Evolutionary conservation across 2,113 vertebrate genomes (phyloP), one percentile per base, ranked within the genome.

Genomic region (Coryphaenoides rupestris): DNA sequence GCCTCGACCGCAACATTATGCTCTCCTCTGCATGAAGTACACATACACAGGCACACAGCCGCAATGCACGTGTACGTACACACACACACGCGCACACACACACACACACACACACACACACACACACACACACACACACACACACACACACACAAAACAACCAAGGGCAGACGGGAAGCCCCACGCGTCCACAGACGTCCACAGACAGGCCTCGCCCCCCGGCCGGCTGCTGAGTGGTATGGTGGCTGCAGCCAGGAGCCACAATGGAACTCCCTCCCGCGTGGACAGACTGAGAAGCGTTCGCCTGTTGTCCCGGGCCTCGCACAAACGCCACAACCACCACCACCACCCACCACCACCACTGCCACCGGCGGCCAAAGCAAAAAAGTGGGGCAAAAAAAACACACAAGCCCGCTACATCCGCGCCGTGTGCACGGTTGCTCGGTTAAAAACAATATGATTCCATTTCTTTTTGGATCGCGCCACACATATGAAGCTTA

Each of bases 1-100:
- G 59, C 49, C 66, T 62, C 52, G 21, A 54, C 63, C 53, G 5
- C 76, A 76, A 62, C 64, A 69, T 21, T 21, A 53, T 66, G 63
- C 58, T 68, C 33, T 53, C 33, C 26, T 65, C 69, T 65, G 23
- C 28, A 65, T 55, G 21, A 73, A 66, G 33, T 55, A 61, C 54
- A 62, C 55, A 64, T 53, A 65, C 21, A 62, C 64, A 70, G 33
- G 33, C 33, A 40, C 33, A 40, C 33, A 40, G 13, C 33, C 33
- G 33, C 33, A 40, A 40, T 40, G 59, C 12, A 62, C 52, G 58
- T 28, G 21, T 56, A 46, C 24, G 3, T 22, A 46, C 62, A 7
- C 4, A 21, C 47, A 56, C 26, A 45, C 53, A 62, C 49, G 58
- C 13, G n/a, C 24, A 55, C 22, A 53, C n/a, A 13, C 40, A 60